These are phyloP conservation scores for Yoshiicerus persimilis DNA, from an alignment of 1,140 invertebrate species.

Conservation along the genomic window DNA sequence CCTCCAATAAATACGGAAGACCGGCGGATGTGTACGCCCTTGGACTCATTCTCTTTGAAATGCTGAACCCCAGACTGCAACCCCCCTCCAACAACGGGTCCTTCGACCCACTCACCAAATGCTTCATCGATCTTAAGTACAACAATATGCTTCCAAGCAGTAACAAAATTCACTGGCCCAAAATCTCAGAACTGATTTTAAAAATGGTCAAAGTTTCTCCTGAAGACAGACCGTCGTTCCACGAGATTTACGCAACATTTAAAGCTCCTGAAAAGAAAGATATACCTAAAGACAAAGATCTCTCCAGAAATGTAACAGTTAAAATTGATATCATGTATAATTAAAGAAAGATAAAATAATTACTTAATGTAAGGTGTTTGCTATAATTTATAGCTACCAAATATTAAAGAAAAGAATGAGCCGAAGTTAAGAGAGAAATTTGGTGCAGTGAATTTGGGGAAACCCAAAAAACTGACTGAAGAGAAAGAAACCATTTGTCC, in stretches of 20 bases:
- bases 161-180: neutral
- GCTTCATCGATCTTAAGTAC: neutral
- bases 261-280: neutral
- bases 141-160: neutral
- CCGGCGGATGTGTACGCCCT: neutral
- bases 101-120: neutral
- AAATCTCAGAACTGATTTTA: neutral
- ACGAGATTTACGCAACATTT: neutral
- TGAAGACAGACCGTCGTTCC: neutral
- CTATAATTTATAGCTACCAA: too few species aligned
- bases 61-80: neutral
- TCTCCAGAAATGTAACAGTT: neutral
- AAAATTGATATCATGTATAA: too few species aligned
- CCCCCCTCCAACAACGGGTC: neutral
- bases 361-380: too few species aligned
- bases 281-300: neutral
- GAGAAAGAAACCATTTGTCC: too few species aligned
- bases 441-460: neutral
- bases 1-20: neutral
- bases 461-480: neutral
- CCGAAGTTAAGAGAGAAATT: neutral
- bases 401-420: too few species aligned
- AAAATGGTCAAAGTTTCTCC: neutral
- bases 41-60: neutral
- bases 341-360: too few species aligned